Percentiles rank a stretch among this genome's conserved stretches.
Evolutionary conservation across 2,888 invertebrate species (phyloP).

Genomic region (Xiphydria camelus): DNA sequence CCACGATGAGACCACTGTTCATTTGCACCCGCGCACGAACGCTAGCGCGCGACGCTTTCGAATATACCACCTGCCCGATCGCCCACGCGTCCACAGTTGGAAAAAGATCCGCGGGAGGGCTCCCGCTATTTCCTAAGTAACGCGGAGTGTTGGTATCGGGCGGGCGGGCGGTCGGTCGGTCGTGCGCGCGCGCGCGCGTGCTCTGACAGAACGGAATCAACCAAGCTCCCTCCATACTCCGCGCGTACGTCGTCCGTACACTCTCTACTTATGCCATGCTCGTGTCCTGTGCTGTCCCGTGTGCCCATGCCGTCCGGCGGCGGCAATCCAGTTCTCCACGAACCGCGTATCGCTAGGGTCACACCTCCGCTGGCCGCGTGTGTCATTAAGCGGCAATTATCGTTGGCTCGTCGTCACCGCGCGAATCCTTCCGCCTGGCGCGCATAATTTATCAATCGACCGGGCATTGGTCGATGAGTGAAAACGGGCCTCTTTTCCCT

Average conservation of each 20-base stretch:
- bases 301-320: too few species aligned
- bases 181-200: conserved; percentile 1
- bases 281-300: conserved; percentile 24
- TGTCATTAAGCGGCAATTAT: conserved; percentile 2
- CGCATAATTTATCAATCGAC: background rate
- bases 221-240: conserved; percentile 1
- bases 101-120: too few species aligned
- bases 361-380: conserved; percentile 6
- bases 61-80: too few species aligned
- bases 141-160: background rate
- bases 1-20: too few species aligned
- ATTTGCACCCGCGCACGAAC: too few species aligned
- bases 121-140: too few species aligned
- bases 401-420: conserved; percentile 1
- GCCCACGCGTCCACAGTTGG: too few species aligned
- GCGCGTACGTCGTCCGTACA: background rate
- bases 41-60: too few species aligned
- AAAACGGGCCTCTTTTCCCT: too few species aligned
- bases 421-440: too few species aligned
- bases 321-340: conserved; percentile 32
- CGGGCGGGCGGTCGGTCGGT: too few species aligned
- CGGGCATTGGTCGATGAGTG: background rate
- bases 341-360: conserved; percentile 30
- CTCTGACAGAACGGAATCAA: conserved; percentile 2
- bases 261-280: too few species aligned